Conservation (phyloP, 2,888 invertebrate species). For the Aspidiotus destructor region DNA sequence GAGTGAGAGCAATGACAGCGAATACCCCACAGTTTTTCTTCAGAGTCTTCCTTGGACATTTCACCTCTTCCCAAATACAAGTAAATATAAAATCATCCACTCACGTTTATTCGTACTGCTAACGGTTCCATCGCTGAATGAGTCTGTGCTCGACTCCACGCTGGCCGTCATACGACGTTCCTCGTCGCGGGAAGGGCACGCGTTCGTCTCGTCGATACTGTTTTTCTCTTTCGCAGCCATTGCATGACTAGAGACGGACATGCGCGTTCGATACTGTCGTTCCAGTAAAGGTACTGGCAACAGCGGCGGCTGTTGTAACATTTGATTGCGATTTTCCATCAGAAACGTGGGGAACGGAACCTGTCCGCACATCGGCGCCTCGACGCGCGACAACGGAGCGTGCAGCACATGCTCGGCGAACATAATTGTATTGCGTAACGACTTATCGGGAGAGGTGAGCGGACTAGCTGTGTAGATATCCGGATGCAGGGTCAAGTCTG, state of each 20-base stretch:
- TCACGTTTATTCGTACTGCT: slow-evolving; percentile 29
- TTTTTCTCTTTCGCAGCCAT: background rate
- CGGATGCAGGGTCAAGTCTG: slow-evolving; percentile 35
- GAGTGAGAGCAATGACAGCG: too few species aligned
- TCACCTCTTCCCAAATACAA: too few species aligned
- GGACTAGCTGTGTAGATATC: slow-evolving; percentile 35
- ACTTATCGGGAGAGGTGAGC: slow-evolving; percentile 32
- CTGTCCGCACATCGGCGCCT: slow-evolving; percentile 12
- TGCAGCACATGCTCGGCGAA: slow-evolving; percentile 31
- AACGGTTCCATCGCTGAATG: slow-evolving; percentile 26
- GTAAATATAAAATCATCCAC: background rate
- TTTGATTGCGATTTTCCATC: slow-evolving; percentile 3
- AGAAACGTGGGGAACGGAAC: slow-evolving; percentile 22
- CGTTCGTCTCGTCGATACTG: background rate
- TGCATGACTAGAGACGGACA: slow-evolving; percentile 5
- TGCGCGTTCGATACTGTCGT: slow-evolving; percentile 10
- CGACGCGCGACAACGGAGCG: slow-evolving; percentile 20
- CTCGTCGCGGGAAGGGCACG: background rate
- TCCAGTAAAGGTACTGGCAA: background rate
- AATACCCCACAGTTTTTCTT: too few species aligned
- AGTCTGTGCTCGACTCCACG: slow-evolving; percentile 23
- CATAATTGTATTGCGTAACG: slow-evolving; percentile 23
- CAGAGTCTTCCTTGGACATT: too few species aligned
- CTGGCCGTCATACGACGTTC: slow-evolving; percentile 15
- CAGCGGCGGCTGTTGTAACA: background rate